phyloP scores from a whole-genome alignment of 2,888 invertebrate species.

The Salticus scenicus region DNA sequence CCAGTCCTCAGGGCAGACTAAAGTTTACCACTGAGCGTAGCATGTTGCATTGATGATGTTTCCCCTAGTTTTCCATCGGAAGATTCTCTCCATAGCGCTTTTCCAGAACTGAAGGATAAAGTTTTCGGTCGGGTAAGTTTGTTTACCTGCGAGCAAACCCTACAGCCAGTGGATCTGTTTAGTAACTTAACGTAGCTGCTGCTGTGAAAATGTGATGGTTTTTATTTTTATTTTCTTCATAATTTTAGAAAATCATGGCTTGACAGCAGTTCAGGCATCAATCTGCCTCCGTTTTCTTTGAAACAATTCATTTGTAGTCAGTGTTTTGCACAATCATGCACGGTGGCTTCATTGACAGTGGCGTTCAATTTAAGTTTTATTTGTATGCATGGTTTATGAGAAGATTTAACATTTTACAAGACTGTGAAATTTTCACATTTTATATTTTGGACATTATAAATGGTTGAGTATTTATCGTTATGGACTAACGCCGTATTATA shows the following conservation, averaged over 20 bases:
- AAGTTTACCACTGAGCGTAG: constrained; percentile 11
- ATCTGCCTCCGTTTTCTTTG: not conserved
- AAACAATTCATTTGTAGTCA: not conserved
- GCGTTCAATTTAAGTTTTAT: not conserved
- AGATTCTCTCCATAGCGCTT: not conserved
- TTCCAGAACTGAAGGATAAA: constrained; percentile 10
- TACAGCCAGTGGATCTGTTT: not conserved
- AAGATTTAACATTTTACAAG: not conserved
- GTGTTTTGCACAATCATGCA: not conserved
- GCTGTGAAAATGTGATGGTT: constrained; percentile 30
- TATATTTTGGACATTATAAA: too few species aligned
- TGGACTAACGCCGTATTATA: too few species aligned
- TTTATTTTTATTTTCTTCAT: constrained; percentile 5
- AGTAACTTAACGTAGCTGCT: constrained; percentile 29
- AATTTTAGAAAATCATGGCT: not conserved
- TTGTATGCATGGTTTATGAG: not conserved
- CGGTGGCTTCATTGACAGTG: not conserved
- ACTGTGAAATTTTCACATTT: not conserved
- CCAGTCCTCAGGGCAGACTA: not conserved
- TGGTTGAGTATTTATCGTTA: too few species aligned
- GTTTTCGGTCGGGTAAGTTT: constrained; percentile 29
- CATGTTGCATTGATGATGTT: constrained; percentile 5
- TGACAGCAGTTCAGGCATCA: constrained; percentile 13
- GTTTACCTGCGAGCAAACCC: constrained; percentile 21
- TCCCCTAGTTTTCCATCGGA: not conserved